Evolutionary conservation across 2,113 vertebrate species (phyloP).

Genomic region (Phalacrocorax carbo): DNA sequence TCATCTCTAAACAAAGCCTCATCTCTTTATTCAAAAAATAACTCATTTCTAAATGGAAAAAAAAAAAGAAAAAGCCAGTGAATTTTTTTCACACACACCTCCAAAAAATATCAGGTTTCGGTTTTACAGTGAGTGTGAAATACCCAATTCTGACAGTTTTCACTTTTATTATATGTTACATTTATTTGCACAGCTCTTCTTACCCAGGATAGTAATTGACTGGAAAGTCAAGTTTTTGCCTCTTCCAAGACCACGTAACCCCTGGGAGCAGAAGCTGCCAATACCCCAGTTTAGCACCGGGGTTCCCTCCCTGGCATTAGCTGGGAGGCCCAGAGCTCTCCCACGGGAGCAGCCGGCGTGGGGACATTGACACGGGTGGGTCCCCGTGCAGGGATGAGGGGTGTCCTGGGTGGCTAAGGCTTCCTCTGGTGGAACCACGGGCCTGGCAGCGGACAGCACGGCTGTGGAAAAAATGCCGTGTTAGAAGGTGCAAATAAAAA

Average conservation of each 20-base stretch:
- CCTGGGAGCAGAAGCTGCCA: not conserved
- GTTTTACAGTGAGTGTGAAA: conserved; percentile 18
- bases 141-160: conserved; percentile 1
- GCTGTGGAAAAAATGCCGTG: not conserved
- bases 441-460: rapidly evolving
- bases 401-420: not conserved
- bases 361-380: rapidly evolving
- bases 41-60: conserved; percentile 33
- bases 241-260: not conserved
- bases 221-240: not conserved
- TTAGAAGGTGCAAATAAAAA: not conserved
- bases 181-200: not conserved
- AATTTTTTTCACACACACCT: not conserved
- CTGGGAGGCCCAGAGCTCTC: not conserved
- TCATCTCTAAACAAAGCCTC: conserved; percentile 17
- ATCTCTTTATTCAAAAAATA: not conserved
- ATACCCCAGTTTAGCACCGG: not conserved
- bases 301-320: not conserved
- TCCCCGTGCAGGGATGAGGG: not conserved
- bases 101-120: not conserved
- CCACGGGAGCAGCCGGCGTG: not conserved
- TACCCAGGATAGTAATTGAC: not conserved
- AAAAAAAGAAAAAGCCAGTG: not conserved
- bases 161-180: conserved; percentile 2
- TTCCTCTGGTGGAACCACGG: not conserved